Base-by-base conservation (phyloP, 2,888 invertebrate species). In the Boloria euphrosyne region DNA sequence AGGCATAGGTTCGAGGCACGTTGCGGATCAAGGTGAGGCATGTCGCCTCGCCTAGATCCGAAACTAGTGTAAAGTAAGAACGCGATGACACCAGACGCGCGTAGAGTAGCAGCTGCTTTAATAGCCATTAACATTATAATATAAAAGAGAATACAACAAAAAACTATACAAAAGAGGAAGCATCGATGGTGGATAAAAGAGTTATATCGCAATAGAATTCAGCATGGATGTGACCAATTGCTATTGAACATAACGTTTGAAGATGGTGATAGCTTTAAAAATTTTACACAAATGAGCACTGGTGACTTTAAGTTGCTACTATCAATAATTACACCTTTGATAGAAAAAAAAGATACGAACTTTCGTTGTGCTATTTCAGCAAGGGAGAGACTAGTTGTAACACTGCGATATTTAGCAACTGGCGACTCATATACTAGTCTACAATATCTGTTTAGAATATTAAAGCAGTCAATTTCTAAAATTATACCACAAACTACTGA, bases 301-400 rank as follows among this genome's bases (percentile, higher is more conserved):
- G 43, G 18, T 18, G n/a, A 61, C 38, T 61, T 61, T 44, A 52
- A 61, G 13, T n/a, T 31, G 22, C 10, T 59, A 50, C 50, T 16
- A 31, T 59, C 59, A 31, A 4, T 59, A n/a, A 31, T 71, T 62
- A 66, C 62, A 52, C 55, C 64, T 66, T 67, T 66, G 62, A 66
- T 70, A 62, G 68, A 65, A 55, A 69, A 68, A 66, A 68, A 68
- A 59, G 65, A 69, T 52, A 68, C 68, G 66, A 68, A 71, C 59
- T 70, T 62, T 65, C 59, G 67, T 62, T 67, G 67, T 59, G 70
- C 70, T 62, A 70, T 67, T 59, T 49, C 70, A 55, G 62, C 55
- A 7, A 65, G 54, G 55, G 67, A 67, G 65, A 65, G 67, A 62
- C 38, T 63, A 62, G 43, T 66, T 44, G 17, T 65, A 17, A 61